Percentiles rank a stretch among this genome's conserved stretches.
Conservation (phyloP, 2,888 invertebrate genomes). For the Eumerus sabulonum region DNA sequence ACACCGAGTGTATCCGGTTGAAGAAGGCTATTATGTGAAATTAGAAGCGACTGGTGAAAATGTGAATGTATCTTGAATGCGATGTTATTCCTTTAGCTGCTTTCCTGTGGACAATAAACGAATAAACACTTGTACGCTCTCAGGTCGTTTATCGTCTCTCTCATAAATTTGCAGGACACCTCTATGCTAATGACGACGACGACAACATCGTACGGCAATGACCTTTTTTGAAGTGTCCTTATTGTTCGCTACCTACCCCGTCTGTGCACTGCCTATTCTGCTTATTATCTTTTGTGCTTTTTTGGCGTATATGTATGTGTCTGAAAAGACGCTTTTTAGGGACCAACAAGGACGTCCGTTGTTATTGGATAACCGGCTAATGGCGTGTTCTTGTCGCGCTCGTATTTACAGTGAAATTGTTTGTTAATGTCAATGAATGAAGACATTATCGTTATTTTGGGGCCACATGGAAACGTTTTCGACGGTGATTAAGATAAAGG, state of each 20-base stretch:
- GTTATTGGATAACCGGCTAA: slow-evolving; percentile 46
- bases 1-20: too few relatives aligned
- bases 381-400: slow-evolving; percentile 36
- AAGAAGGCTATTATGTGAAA: too few relatives aligned
- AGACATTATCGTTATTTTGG: slow-evolving; percentile 63
- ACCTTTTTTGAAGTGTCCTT: slow-evolving; percentile 12
- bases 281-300: neutral
- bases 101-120: too few relatives aligned
- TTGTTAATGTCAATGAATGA: slow-evolving; percentile 59
- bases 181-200: slow-evolving; percentile 4
- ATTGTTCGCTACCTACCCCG: too few relatives aligned
- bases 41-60: too few relatives aligned
- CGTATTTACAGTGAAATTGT: slow-evolving; percentile 31
- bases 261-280: neutral
- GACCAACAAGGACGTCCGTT: neutral
- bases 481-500: slow-evolving; percentile 65
- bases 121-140: too few relatives aligned
- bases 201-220: slow-evolving; percentile 6
- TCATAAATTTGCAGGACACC: neutral
- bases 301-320: neutral
- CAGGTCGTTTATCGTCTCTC: too few relatives aligned
- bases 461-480: slow-evolving; percentile 53
- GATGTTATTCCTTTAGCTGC: too few relatives aligned
- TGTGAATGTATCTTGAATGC: too few relatives aligned
- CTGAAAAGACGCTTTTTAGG: slow-evolving; percentile 3